Percentiles rank a stretch among this genome's conserved stretches.
Conservation (phyloP, 1,140 invertebrate species). For the Schlechtendalia chinensis region DNA sequence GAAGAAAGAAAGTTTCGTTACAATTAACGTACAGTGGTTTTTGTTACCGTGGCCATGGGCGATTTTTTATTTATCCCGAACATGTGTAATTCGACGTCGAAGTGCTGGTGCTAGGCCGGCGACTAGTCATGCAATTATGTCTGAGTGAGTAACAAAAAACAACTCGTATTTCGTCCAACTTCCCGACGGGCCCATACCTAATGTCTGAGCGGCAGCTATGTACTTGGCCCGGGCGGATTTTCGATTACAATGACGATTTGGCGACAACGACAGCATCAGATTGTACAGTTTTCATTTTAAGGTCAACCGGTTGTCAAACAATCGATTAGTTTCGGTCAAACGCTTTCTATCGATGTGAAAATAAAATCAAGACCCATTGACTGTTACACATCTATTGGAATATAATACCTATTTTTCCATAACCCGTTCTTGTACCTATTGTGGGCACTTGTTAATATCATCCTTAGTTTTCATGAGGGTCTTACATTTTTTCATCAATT, state of each 20-base stretch:
- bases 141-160: slow-evolving; percentile 13
- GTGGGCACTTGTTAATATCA: neutral
- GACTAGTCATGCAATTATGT: slow-evolving; percentile 16
- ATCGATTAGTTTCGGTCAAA: slow-evolving; percentile 31
- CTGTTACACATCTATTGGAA: neutral
- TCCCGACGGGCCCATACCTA: too few relatives aligned
- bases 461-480: neutral
- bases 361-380: neutral
- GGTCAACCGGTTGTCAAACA: slow-evolving; percentile 41
- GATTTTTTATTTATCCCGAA: neutral
- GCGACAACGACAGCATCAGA: neutral
- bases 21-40: neutral
- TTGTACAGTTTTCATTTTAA: slow-evolving; percentile 11
- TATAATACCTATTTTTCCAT: neutral
- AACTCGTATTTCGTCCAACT: too few relatives aligned
- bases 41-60: neutral
- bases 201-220: too few relatives aligned
- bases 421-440: too few relatives aligned
- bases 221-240: too few relatives aligned
- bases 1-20: neutral
- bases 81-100: neutral
- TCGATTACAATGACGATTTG: neutral
- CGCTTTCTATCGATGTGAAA: neutral
- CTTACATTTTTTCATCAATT: neutral
- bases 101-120: neutral